Conservation (phyloP, 2,888 invertebrate genomes). For the Sphaeridia pumilis region DNA sequence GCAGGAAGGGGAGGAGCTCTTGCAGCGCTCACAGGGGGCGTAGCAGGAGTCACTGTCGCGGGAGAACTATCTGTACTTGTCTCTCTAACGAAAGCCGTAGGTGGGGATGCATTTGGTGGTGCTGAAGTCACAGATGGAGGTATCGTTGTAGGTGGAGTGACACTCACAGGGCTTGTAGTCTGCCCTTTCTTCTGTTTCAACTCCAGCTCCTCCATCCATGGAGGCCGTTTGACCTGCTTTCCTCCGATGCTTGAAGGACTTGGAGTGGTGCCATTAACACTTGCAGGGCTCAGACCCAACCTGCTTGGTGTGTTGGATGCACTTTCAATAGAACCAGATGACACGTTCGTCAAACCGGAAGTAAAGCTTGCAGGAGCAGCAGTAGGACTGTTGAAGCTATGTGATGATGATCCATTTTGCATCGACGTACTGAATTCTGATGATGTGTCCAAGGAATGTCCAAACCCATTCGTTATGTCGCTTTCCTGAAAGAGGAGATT, state of each 20-base stretch:
- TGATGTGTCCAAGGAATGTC: slow-evolving; percentile 11
- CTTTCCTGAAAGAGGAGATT: slow-evolving; percentile 14
- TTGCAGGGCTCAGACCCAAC: too few species aligned
- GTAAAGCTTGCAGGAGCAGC: too few species aligned
- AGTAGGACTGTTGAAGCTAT: too few species aligned
- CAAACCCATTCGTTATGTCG: slow-evolving; percentile 19
- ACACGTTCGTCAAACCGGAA: too few species aligned
- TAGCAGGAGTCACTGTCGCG: background rate
- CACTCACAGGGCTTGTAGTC: slow-evolving; percentile 13
- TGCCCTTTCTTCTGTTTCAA: slow-evolving; percentile 48
- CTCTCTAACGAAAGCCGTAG: slow-evolving; percentile 5
- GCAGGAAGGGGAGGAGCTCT: slow-evolving; percentile 35
- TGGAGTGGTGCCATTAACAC: slow-evolving; percentile 17
- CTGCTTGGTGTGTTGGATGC: too few species aligned
- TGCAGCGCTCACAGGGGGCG: slow-evolving; percentile 3
- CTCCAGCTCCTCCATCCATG: slow-evolving; percentile 72
- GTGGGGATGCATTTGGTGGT: background rate
- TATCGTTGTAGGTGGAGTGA: slow-evolving; percentile 4
- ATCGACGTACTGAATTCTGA: too few species aligned
- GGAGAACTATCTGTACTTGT: background rate
- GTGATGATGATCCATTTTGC: too few species aligned
- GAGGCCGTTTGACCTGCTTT: slow-evolving; percentile 44
- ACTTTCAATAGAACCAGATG: too few species aligned
- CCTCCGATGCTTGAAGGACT: slow-evolving; percentile 18
- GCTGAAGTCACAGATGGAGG: background rate